Evolutionary conservation across 2,113 vertebrate species (phyloP), one percentile per base, ranked within the genome.

Genomic region (Xenotilapia flavipinnis): DNA sequence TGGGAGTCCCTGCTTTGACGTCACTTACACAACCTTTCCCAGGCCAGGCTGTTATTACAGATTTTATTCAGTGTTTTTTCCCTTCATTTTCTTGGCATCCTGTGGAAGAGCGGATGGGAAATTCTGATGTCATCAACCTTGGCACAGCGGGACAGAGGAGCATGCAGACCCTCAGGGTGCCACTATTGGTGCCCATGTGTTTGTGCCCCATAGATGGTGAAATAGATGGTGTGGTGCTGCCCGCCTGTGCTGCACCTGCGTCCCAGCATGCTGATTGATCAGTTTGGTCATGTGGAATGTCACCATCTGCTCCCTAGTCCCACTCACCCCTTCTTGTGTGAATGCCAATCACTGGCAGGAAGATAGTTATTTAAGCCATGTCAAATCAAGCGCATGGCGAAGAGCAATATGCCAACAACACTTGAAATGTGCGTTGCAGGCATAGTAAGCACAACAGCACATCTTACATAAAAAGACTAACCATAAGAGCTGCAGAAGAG

Each of bases 241-340:
- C 97, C 97, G 98, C 97, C 98, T 99, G 98, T 97, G 98, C 96
- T 97, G 98, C 98, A 99, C 98, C 98, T 99, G 98, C 97, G 98
- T 97, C 98, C 97, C 98, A 97, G 97, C 92, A 97, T 96, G 97
- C 98, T 99, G 99, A 99, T 99, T 98, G 98, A 99, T 99, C 98
- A 98, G 98, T 99, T 98, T 99, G 98, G 97, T 99, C 98, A 99
- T 99, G 99, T 99, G 98, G 98, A 99, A 99, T 99, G 98, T 98
- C 98, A 99, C 99, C 99, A 99, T 99, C 99, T 99, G 99, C 97
- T 99, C 98, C 97, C 97, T 97, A 96, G 97, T 98, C 97, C 98
- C 98, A 97, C 97, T 97, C 95, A 94, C 93, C 91, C 93, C 95
- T 96, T 93, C 92, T 96, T 96, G 96, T 92, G 93, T 95, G 93